phyloP scores from a whole-genome alignment of 2,888 invertebrate species.

The Pterobdella sp. region DNA sequence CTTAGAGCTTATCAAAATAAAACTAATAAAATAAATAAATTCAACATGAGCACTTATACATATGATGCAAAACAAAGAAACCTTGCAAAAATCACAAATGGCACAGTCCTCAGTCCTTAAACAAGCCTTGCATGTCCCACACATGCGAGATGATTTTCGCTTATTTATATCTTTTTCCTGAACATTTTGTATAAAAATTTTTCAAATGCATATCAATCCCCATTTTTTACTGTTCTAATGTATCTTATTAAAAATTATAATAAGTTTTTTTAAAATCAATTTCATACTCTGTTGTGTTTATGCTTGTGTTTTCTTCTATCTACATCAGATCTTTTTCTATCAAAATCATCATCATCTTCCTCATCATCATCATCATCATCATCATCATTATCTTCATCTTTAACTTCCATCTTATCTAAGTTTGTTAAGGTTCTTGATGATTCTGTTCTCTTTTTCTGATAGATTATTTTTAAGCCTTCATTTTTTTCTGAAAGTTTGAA shows the following conservation, averaged over 20 bases:
- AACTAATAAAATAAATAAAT: background rate
- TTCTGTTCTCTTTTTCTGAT: slow-evolving; percentile 44
- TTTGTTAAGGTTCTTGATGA: slow-evolving; percentile 21
- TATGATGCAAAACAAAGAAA: slow-evolving; percentile 34
- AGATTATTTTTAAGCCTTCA: slow-evolving; percentile 44
- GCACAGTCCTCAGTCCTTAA: slow-evolving; percentile 64
- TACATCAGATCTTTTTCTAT: background rate
- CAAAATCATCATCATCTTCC: background rate
- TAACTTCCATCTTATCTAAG: slow-evolving; percentile 17
- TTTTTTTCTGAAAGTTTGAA: slow-evolving; percentile 37
- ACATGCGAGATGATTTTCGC: slow-evolving; percentile 53
- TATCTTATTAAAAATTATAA: background rate
- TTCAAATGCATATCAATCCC: no score
- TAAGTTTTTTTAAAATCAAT: background rate
- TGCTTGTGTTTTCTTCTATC: slow-evolving; percentile 17
- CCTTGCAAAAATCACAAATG: slow-evolving; percentile 59
- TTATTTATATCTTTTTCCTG: slow-evolving; percentile 29
- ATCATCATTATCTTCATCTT: slow-evolving; percentile 19
- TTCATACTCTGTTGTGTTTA: slow-evolving; percentile 12
- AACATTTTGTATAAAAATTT: no score
- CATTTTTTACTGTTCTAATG: no score
- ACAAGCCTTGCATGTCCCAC: slow-evolving; percentile 71
- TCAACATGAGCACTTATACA: background rate
- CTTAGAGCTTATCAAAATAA: background rate
- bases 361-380: slow-evolving; percentile 22